phyloP scores from a whole-genome alignment of 2,113 vertebrate species.

The Phyllostomus discolor region DNA sequence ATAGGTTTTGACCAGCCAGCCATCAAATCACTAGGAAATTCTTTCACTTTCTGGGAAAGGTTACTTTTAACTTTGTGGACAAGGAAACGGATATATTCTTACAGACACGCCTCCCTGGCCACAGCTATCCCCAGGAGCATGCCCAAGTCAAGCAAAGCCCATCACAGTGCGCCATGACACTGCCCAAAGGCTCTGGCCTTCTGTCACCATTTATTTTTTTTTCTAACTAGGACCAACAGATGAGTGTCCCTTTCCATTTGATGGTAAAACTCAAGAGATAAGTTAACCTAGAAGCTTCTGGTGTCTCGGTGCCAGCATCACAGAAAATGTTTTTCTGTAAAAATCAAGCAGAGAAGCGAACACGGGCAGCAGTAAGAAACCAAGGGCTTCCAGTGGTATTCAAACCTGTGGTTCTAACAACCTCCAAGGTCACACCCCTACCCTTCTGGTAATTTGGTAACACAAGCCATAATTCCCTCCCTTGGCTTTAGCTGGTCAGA shows the following conservation, averaged over 20 bases:
- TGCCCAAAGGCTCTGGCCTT: not conserved
- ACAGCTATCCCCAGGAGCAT: not conserved
- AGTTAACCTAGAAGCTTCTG: not conserved
- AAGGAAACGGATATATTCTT: not conserved
- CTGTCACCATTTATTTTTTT: not conserved
- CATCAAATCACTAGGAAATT: not conserved
- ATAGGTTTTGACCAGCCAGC: not conserved
- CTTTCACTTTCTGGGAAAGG: not conserved
- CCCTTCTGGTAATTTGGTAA: not conserved
- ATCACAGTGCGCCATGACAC: not conserved
- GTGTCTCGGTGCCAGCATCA: not conserved
- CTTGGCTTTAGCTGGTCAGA: not conserved
- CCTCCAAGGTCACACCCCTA: rapidly evolving
- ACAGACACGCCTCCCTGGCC: not conserved
- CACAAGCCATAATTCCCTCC: not conserved
- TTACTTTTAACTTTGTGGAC: not conserved
- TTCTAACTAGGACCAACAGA: not conserved
- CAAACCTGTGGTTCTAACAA: not conserved
- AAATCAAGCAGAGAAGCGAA: not conserved
- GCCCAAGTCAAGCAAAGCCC: not conserved
- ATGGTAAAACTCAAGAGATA: not conserved
- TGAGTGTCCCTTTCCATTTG: not conserved
- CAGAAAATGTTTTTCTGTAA: not conserved
- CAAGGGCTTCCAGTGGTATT: not conserved
- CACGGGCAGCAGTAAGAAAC: not conserved